Base-by-base conservation (phyloP, 2,113 vertebrate genomes). In the Hydropotes inermis region DNA sequence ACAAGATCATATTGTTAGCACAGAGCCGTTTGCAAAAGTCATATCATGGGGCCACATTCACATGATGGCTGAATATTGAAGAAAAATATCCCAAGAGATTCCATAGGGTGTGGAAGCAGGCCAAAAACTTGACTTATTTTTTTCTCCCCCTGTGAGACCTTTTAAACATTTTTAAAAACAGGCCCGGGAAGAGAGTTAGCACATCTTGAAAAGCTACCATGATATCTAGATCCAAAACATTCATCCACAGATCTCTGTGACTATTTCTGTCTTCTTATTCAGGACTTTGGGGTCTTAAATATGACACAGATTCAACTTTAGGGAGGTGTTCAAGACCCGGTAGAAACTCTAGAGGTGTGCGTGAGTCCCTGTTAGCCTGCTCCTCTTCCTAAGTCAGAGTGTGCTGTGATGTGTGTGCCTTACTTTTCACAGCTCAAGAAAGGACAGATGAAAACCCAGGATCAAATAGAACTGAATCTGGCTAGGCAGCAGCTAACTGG, bases 181-280 rank as follows among this genome's bases (percentile, higher is more conserved):
- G 89, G 50, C 6, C 7, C 16, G 6, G 28, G 21, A 87, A 13
- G 27, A 27, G 7, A 23, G 9, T 36, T 61, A 70, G 36, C 54
- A 45, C 9, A 19, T 58, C 81, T 67, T 82, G 10, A 87, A 92
- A 39, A 70, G 84, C 30, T 23, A 36, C n/a, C 39, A 47, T 17
- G 47, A 78, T 64, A 13, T 87, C 74, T 81, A 45, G 27, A 6
- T 79, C 55, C 85, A 76, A 64, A 78, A 76, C 67, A 79, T 9
- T 70, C 57, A 74, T 61, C 55, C 54, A 28, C 50, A 97, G 9
- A 91, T 97, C 58, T 67, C 81, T 9, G 11, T 70, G n/a, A 36
- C 60, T 97, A 74, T 95, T 97, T 86, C 94, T 94, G 92, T 86
- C 82, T 84, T 84, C 60, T 43, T 84, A 91, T 67, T 79, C 54